phyloP scores from a whole-genome alignment of 2,113 vertebrate species.

The Lanius collurio region DNA sequence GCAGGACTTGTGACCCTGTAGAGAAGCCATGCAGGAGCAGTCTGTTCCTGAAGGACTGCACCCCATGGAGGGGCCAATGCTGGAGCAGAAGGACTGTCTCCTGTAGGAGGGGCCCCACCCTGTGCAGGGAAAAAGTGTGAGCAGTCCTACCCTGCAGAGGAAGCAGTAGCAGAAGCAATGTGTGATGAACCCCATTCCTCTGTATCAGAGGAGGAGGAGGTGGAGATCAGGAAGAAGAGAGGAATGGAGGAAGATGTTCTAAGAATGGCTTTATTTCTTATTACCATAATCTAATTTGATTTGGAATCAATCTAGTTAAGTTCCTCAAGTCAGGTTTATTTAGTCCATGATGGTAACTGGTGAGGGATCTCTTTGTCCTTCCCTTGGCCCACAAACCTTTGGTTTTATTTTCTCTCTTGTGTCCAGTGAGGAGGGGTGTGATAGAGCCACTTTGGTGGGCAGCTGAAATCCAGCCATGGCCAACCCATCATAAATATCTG shows the following conservation, averaged over 20 bases:
- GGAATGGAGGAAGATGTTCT: neutral
- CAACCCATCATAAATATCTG: neutral
- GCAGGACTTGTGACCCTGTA: neutral
- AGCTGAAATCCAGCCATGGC: neutral
- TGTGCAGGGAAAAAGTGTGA: too few relatives aligned
- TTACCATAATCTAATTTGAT: too few relatives aligned
- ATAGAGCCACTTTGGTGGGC: neutral
- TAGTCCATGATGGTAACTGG: neutral
- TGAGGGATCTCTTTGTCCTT: neutral
- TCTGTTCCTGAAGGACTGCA: neutral
- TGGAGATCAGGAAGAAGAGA: neutral
- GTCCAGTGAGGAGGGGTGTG: neutral
- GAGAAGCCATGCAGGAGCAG: accelerated
- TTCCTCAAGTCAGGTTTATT: neutral
- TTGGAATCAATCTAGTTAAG: neutral
- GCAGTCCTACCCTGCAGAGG: neutral
- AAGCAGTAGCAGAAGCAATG: neutral
- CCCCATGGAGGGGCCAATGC: neutral
- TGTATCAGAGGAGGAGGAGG: neutral
- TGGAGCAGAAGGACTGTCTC: neutral
- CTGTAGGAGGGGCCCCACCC: too few relatives aligned
- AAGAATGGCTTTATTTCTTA: neutral
- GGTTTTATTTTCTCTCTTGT: neutral
- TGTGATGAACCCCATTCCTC: neutral
- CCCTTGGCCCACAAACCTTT: neutral